These are phyloP conservation scores for Ptychodera flava DNA, from an alignment of 35 echinoderm and acorn worm genomes.

Conservation along the genomic window DNA sequence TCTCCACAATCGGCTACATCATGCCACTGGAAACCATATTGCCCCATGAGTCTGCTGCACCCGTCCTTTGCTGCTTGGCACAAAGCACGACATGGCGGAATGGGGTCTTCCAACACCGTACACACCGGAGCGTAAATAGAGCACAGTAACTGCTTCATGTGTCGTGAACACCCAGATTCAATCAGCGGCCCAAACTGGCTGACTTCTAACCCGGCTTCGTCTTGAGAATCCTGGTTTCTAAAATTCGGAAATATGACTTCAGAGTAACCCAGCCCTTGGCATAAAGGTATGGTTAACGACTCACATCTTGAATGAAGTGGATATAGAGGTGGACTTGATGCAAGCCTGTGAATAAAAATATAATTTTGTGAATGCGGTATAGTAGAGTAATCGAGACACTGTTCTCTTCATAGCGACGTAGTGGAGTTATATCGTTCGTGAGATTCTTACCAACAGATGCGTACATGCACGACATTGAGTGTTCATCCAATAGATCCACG, in stretches of 20 bases:
- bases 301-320: too few relatives aligned
- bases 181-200: conserved; percentile 20
- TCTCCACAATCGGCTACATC: neutral
- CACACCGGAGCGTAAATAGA: conserved; percentile 15
- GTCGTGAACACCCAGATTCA: conserved; percentile 7
- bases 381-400: too few relatives aligned
- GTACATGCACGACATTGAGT: too few relatives aligned
- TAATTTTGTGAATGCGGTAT: too few relatives aligned
- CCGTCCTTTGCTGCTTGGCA: neutral
- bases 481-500: too few relatives aligned
- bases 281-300: conserved; percentile 12
- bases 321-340: too few relatives aligned
- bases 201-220: conserved; percentile 21
- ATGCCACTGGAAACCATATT: conserved; percentile 11
- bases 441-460: too few relatives aligned
- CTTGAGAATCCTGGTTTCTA: neutral
- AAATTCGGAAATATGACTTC: conserved; percentile 4
- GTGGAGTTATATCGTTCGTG: too few relatives aligned
- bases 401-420: too few relatives aligned
- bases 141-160: conserved; percentile 15
- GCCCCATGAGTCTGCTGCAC: conserved; percentile 6
- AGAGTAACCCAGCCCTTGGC: neutral
- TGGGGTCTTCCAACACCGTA: neutral
- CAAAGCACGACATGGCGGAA: conserved; percentile 9
- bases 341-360: too few relatives aligned